phyloP scores from a whole-genome alignment of 2,113 vertebrate genomes.

The Chinchilla lanigera region DNA sequence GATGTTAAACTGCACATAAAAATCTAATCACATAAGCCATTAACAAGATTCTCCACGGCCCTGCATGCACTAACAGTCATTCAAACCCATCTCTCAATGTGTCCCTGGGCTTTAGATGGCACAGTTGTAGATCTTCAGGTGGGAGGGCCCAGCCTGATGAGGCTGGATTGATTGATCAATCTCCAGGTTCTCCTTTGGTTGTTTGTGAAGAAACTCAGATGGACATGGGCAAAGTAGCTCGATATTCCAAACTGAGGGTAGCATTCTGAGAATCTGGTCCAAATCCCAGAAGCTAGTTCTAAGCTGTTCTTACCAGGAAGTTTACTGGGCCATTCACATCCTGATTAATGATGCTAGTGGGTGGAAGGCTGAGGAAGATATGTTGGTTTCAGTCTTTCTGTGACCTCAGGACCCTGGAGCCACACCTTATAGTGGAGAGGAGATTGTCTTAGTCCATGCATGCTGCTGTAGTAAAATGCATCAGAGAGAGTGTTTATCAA shows the following conservation, averaged over 20 bases:
- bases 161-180: neutral
- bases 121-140: neutral
- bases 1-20: slow-evolving; percentile 24
- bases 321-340: neutral
- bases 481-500: neutral
- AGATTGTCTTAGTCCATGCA: neutral
- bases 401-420: neutral
- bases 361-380: neutral
- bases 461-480: neutral
- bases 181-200: neutral
- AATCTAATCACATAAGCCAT: slow-evolving; percentile 59
- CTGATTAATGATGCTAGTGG: neutral
- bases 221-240: neutral
- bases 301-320: neutral
- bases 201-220: neutral
- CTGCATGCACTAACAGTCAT: neutral
- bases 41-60: neutral
- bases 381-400: neutral
- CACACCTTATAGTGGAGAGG: neutral
- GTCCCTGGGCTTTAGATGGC: neutral
- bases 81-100: neutral
- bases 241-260: neutral
- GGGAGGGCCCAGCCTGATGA: neutral
- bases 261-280: neutral
- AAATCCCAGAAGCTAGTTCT: neutral